These are phyloP conservation scores for Barbus barbus DNA, from an alignment of 2,113 vertebrate species.

Conservation along the genomic window DNA sequence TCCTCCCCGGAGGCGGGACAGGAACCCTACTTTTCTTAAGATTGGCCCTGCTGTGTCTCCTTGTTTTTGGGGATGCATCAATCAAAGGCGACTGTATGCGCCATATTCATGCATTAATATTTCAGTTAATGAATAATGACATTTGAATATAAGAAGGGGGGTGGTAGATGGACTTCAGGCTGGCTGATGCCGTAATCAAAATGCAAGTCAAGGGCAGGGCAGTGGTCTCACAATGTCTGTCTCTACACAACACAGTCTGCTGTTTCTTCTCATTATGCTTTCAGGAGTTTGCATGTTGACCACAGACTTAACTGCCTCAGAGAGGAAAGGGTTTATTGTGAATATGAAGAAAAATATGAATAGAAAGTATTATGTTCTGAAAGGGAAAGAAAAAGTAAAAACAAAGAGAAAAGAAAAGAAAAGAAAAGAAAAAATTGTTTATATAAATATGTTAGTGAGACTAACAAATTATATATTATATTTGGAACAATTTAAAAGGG, in stretches of 20 bases:
- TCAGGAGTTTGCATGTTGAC: conserved; percentile 1
- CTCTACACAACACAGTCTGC: not conserved
- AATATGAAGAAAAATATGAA: not conserved
- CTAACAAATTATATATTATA: not conserved
- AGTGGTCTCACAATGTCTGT: not conserved
- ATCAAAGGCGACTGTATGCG: conserved; percentile 90
- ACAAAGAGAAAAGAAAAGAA: not conserved
- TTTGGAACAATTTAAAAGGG: not conserved
- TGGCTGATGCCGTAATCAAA: conserved; percentile 67
- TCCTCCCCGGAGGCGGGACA: conserved; percentile 92
- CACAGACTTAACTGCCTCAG: not conserved
- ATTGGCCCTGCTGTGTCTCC: conserved; percentile 91
- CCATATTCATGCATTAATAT: conserved; percentile 97
- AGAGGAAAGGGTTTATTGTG: not conserved
- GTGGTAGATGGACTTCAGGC: conserved; percentile 33
- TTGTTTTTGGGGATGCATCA: conserved; percentile 98
- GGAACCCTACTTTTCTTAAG: conserved; percentile 94
- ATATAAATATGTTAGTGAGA: not conserved
- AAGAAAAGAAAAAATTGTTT: not conserved
- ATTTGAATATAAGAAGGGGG: conserved; percentile 79
- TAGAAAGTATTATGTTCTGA: not conserved
- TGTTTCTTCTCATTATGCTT: not conserved
- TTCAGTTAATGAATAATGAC: conserved; percentile 91
- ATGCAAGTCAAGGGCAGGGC: conserved; percentile 52
- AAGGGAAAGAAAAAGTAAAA: not conserved